Base-by-base conservation (phyloP, 2,113 vertebrate genomes). In the Sciurus niger region DNA sequence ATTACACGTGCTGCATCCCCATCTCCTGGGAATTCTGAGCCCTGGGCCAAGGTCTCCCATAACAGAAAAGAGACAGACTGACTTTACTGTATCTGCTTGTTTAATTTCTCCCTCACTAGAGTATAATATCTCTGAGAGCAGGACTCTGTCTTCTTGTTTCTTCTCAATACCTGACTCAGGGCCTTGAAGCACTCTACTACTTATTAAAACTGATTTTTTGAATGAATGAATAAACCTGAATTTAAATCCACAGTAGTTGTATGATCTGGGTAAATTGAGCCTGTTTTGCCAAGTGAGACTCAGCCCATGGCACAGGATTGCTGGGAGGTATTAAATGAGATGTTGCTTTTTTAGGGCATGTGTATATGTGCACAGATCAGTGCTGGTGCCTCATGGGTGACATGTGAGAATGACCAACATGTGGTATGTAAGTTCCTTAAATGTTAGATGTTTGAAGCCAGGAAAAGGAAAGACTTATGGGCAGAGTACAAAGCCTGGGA, bases 211-310 rank as follows among this genome's bases (percentile, higher is more conserved):
- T 74, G 48, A 46, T 58, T 83, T 93, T 93, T 51, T 25, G 43
- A 88, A 93, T 93, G 60, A 90, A 63, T 78, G 60, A 77, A 24
- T 73, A 72, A 90, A 43, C 17, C 9, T 89, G 46, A 87, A 25
- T 93, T 93, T 91, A 86, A 83, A 89, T 86, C 34, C 43, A 58
- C 12, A 51, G 18, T 91, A 89, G 32, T 63, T 93, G 25, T 91
- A 46, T 60, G 84, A 74, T 25, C 28, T 84, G 72, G 85, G 51
- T 37, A 87, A 83, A 91, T 37, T n/a, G 20, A 86, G 32, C 28
- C 34, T 90, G 12, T 90, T 93, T 97, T 68, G 22, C 28, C 25
- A 68, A 73, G 40, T 12, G 58, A 72, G n/a, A 51, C 22, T 86
- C 76, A 86, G 25, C n/a, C 7, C 7, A 13, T 24, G n/a, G 40